Conservation (phyloP, 2,797 vertebrate species). For the Sylvilagus floridanus region DNA sequence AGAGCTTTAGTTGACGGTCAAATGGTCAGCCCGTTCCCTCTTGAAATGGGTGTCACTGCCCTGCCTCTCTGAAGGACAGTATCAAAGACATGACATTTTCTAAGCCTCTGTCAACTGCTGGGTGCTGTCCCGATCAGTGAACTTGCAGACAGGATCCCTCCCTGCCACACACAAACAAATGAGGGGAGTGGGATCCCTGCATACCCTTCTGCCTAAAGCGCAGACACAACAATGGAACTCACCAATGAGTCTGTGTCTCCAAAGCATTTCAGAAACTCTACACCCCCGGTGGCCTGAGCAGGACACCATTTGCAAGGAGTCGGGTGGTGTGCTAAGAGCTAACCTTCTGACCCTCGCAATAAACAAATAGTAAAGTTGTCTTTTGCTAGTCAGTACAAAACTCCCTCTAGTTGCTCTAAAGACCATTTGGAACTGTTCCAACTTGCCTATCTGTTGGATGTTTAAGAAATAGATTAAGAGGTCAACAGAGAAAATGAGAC, state of each 20-base stretch:
- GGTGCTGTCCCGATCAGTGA: slow-evolving; percentile 2
- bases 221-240: slow-evolving; percentile 53
- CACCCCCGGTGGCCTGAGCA: slow-evolving; percentile 68
- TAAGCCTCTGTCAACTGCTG: slow-evolving; percentile 11
- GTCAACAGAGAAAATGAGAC: slow-evolving; percentile 74
- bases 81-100: not conserved
- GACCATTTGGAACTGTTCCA: slow-evolving; percentile 82
- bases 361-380: slow-evolving; percentile 85
- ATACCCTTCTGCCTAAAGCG: not conserved
- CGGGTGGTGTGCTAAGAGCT: slow-evolving; percentile 76
- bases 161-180: not conserved
- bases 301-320: slow-evolving; percentile 65
- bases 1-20: not conserved
- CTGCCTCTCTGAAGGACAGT: not conserved
- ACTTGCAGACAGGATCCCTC: slow-evolving; percentile 23
- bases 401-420: slow-evolving; percentile 78
- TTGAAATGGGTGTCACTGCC: not conserved
- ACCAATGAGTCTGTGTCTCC: slow-evolving; percentile 56
- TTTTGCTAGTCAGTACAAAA: slow-evolving; percentile 80
- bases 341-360: slow-evolving; percentile 78
- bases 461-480: slow-evolving; percentile 80
- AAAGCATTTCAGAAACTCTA: slow-evolving; percentile 72
- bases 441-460: slow-evolving; percentile 76
- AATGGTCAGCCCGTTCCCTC: not conserved
- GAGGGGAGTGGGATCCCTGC: not conserved